Percentiles rank a stretch among this genome's conserved stretches.
Evolutionary conservation across 2,888 invertebrate species (phyloP).

Genomic region (Machimus atricapillus): DNA sequence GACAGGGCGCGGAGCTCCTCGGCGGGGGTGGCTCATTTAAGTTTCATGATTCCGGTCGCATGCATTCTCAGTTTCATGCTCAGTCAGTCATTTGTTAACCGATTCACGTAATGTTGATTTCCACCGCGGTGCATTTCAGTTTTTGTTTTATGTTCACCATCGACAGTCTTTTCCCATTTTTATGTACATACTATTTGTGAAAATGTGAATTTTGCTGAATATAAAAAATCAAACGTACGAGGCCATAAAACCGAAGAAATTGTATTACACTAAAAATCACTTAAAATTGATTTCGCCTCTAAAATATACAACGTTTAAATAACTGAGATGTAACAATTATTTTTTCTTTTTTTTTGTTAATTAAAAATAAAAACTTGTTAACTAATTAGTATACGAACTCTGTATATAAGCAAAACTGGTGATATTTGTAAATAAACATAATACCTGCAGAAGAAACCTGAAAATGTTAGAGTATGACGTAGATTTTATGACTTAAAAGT

Average conservation of each 20-base stretch:
- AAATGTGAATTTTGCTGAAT: not conserved
- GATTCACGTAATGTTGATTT: constrained; percentile 16
- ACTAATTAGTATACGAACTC: not conserved
- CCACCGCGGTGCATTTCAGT: not conserved
- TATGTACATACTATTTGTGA: constrained; percentile 4
- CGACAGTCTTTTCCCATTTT: not conserved
- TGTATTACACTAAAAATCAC: not conserved
- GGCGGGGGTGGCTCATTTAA: constrained; percentile 49
- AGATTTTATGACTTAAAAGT: not conserved
- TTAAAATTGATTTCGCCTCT: not conserved
- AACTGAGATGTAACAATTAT: not conserved
- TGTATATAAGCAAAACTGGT: not conserved
- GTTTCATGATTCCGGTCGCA: not conserved
- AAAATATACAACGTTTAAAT: not conserved
- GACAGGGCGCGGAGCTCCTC: constrained; percentile 51
- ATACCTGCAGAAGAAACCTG: not conserved
- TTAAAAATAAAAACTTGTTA: not conserved
- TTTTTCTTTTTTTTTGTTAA: not conserved
- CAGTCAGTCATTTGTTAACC: constrained; percentile 11
- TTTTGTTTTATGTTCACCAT: not conserved
- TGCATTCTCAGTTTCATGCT: not conserved
- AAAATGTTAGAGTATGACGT: not conserved
- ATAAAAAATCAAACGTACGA: not conserved
- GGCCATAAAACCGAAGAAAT: not conserved
- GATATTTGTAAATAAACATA: not conserved